Percentiles rank a stretch among this genome's conserved stretches.
These are phyloP conservation scores for Lordiphosa stackelbergi DNA, from an alignment of 1,140 invertebrate species.

Conservation along the genomic window DNA sequence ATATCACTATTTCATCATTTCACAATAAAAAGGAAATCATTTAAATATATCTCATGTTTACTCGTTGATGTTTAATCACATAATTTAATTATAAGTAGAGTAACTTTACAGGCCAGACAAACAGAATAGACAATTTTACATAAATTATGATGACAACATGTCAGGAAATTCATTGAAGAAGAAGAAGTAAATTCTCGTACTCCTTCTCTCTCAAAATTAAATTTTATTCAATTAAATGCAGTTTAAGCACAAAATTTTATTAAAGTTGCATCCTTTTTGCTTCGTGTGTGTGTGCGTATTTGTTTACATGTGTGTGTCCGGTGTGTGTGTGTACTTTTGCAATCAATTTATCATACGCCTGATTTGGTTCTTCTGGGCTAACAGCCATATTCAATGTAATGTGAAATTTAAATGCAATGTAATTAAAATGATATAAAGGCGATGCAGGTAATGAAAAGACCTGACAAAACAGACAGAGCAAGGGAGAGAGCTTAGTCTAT, in stretches of 20 bases:
- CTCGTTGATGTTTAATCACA: too few species aligned
- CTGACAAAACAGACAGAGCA: neutral
- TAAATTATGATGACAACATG: too few species aligned
- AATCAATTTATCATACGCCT: conserved; percentile 42
- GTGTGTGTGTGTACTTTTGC: conserved; percentile 23
- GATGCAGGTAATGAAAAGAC: neutral
- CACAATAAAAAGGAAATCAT: too few species aligned
- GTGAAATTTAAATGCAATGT: conserved; percentile 29
- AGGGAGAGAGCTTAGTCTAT: neutral
- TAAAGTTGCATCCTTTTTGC: neutral
- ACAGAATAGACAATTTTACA: too few species aligned
- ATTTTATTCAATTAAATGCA: conserved; percentile 34
- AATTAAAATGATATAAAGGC: conserved; percentile 40
- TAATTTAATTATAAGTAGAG: too few species aligned
- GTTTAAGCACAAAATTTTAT: conserved; percentile 1
- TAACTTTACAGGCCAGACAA: too few species aligned
- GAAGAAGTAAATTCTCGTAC: too few species aligned
- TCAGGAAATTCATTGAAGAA: too few species aligned
- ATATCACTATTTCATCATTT: too few species aligned
- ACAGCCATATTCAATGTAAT: conserved; percentile 14
- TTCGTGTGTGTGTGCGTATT: neutral
- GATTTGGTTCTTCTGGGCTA: conserved; percentile 24
- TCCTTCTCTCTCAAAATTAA: conserved; percentile 43
- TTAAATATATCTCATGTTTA: too few species aligned
- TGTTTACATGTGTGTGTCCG: conserved; percentile 7